Evolutionary conservation across 2,888 invertebrate species (phyloP).

Genomic region (Ophion slaviceki): DNA sequence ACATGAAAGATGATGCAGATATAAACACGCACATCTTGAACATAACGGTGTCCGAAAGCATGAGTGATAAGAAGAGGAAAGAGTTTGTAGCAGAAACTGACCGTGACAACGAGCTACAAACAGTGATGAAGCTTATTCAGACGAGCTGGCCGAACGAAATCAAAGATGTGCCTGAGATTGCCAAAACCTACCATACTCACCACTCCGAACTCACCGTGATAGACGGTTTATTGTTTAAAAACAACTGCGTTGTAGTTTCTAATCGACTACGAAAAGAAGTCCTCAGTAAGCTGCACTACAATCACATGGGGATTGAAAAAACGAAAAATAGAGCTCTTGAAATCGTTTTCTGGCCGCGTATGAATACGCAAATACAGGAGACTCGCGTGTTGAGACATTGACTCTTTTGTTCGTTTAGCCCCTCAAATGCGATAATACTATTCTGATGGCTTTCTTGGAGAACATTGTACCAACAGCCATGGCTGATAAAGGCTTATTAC

Average conservation of each 20-base stretch:
- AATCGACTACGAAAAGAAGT: constrained; percentile 44
- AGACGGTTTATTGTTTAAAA: constrained; percentile 56
- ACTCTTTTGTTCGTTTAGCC: too few species aligned
- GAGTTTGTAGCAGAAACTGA: constrained; percentile 59
- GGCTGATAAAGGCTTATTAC: too few species aligned
- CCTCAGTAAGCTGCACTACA: constrained; percentile 60
- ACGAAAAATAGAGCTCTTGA: constrained; percentile 55
- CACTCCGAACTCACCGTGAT: constrained; percentile 39
- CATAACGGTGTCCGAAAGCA: constrained; percentile 36
- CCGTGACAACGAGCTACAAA: constrained; percentile 60
- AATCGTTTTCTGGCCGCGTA: constrained; percentile 55
- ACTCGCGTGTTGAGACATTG: constrained; percentile 13
- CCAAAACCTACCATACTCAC: constrained; percentile 58
- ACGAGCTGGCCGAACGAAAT: constrained; percentile 60
- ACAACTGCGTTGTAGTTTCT: constrained; percentile 53
- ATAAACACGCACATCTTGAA: constrained; percentile 57
- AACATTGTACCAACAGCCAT: too few species aligned
- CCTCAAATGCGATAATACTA: too few species aligned
- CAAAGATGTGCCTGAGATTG: constrained; percentile 59
- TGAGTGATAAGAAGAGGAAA: constrained; percentile 44
- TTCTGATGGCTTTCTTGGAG: too few species aligned
- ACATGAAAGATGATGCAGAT: constrained; percentile 47
- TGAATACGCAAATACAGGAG: constrained; percentile 53
- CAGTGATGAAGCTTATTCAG: constrained; percentile 41
- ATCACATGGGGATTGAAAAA: constrained; percentile 60